These are phyloP conservation scores for Machimus rusticus DNA, from an alignment of 2,888 invertebrate species.

Conservation along the genomic window DNA sequence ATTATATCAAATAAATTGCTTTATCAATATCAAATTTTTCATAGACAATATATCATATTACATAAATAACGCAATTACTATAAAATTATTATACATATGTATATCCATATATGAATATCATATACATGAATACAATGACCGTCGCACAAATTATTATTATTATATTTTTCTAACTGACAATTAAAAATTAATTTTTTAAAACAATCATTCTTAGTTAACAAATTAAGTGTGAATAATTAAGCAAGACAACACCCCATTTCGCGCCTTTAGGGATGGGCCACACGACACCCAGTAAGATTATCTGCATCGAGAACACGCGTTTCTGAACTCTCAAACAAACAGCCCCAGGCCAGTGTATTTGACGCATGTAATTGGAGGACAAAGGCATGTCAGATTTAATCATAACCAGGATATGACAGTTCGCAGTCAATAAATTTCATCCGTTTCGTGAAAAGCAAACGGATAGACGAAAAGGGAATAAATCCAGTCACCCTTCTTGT, in stretches of 20 bases:
- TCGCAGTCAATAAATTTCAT: conserved; percentile 50
- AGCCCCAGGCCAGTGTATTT: conserved; percentile 49
- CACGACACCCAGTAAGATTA: not conserved
- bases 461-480: not conserved
- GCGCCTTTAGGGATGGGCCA: not conserved
- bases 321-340: conserved; percentile 33
- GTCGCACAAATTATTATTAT: too few relatives aligned
- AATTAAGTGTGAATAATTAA: conserved; percentile 16
- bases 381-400: conserved; percentile 53
- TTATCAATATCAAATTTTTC: too few relatives aligned
- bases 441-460: not conserved
- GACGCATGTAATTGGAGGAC: conserved; percentile 53
- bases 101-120: too few relatives aligned
- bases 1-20: too few relatives aligned
- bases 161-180: too few relatives aligned
- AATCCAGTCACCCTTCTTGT: not conserved
- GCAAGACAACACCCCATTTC: not conserved
- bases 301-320: conserved; percentile 7
- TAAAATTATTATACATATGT: too few relatives aligned
- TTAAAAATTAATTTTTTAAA: not conserved
- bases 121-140: too few relatives aligned
- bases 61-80: too few relatives aligned
- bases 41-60: too few relatives aligned
- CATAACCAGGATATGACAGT: conserved; percentile 52
- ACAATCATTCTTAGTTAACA: not conserved